phyloP scores from a whole-genome alignment of 2,113 vertebrate species.

The Uria aalge region DNA sequence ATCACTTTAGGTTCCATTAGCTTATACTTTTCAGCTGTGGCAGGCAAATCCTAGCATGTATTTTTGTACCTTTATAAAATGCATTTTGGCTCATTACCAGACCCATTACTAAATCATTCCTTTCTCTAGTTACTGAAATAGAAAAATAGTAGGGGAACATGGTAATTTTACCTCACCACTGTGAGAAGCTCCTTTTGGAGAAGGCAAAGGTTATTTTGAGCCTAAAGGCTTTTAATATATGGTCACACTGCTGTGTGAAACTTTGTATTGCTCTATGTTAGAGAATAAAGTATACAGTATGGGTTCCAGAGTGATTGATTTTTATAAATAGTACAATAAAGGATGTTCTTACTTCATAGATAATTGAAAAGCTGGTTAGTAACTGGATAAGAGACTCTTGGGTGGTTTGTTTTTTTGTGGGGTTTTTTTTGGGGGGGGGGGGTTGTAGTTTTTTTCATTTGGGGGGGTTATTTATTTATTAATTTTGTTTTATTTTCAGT shows the following conservation, averaged over 20 bases:
- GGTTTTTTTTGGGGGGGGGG: too few species aligned
- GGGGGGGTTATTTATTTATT: too few species aligned
- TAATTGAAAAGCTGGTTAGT: not conserved
- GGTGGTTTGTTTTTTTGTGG: not conserved
- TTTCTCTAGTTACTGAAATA: not conserved
- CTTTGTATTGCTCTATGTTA: not conserved
- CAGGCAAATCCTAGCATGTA: not conserved
- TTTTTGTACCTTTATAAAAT: slow-evolving; percentile 20
- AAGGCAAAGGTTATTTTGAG: not conserved
- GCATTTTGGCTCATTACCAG: slow-evolving; percentile 13
- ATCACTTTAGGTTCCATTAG: slow-evolving; percentile 34
- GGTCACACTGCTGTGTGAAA: not conserved
- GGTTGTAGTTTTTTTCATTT: too few species aligned
- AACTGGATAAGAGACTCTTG: not conserved
- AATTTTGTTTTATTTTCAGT: not conserved
- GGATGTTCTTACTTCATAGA: not conserved
- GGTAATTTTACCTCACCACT: not conserved
- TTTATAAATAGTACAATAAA: not conserved
- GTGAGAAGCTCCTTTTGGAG: not conserved
- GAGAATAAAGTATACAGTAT: not conserved
- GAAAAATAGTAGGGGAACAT: not conserved
- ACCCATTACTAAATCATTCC: not conserved
- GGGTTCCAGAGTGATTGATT: not conserved
- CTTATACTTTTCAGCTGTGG: not conserved
- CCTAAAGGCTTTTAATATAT: not conserved